phyloP scores from a whole-genome alignment of 2,888 invertebrate genomes.

The Ormyrus rosae region DNA sequence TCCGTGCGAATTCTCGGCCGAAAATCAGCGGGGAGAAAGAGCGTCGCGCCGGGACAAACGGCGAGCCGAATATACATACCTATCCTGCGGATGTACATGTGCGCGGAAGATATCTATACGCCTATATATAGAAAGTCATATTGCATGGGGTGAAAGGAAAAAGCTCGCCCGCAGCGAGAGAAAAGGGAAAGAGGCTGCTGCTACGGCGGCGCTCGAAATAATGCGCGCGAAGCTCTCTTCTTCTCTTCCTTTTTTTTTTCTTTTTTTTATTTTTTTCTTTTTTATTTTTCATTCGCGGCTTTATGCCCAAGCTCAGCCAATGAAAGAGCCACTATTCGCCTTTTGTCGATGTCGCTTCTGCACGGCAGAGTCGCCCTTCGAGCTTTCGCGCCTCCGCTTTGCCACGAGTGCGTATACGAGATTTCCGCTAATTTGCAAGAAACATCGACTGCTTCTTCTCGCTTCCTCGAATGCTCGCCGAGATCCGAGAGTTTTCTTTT shows the following conservation, averaged over 20 bases:
- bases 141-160: background rate
- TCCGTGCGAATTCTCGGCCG: conserved; percentile 50
- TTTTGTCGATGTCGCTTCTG: conserved; percentile 63
- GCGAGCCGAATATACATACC: conserved; percentile 6
- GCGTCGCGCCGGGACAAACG: conserved; percentile 9
- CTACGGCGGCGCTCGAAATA: conserved; percentile 62
- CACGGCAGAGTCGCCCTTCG: background rate
- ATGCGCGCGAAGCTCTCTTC: conserved; percentile 60
- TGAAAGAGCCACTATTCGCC: conserved; percentile 70
- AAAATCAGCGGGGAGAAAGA: conserved; percentile 49
- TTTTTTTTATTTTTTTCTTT: conserved; percentile 51
- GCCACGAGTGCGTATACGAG: background rate
- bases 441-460: background rate
- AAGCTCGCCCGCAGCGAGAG: conserved; percentile 2
- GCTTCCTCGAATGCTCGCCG: background rate
- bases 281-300: conserved; percentile 65
- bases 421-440: background rate
- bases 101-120: background rate
- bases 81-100: background rate
- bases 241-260: conserved; percentile 53
- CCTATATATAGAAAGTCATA: background rate
- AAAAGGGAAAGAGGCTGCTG: conserved; percentile 2
- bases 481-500: no score
- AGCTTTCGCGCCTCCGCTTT: background rate
- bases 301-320: conserved; percentile 66